Percentiles rank a stretch among this genome's conserved stretches.
Evolutionary conservation across 2,888 invertebrate genomes (phyloP).

Genomic region (Tridacna crocea): DNA sequence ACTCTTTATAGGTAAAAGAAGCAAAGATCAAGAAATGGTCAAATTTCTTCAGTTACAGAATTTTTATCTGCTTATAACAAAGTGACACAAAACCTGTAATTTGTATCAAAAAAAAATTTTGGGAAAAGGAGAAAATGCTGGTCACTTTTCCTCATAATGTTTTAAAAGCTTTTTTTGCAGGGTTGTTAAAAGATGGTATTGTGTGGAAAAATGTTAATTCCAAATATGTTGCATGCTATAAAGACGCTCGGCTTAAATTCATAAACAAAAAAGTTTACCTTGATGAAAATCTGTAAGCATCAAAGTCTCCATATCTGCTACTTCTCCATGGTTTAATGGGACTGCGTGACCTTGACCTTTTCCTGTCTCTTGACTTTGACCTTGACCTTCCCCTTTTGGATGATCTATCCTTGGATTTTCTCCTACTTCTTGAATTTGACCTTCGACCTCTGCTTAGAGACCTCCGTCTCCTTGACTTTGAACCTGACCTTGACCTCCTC

Average conservation of each 20-base stretch:
- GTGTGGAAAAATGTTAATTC: no score
- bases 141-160: no score
- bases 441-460: conserved; percentile 37
- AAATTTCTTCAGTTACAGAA: no score
- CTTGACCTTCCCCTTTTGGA: conserved; percentile 22
- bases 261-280: conserved; percentile 19
- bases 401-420: conserved; percentile 45
- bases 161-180: no score
- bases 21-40: no score
- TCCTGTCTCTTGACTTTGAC: conserved; percentile 36
- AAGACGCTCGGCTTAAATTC: background rate
- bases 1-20: no score
- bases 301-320: conserved; percentile 61
- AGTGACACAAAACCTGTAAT: no score
- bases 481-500: conserved; percentile 57
- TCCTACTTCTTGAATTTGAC: conserved; percentile 31
- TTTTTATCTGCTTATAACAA: no score
- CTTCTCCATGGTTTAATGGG: conserved; percentile 57
- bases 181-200: no score
- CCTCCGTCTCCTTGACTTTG: conserved; percentile 38
- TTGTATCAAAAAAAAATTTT: no score
- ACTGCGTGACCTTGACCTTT: conserved; percentile 31
- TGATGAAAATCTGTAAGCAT: conserved; percentile 56
- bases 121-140: no score
- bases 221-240: no score